Conservation (phyloP, 1,140 invertebrate species). For the silkworm (Bombyx mori) region ASM3026992v2 NC_085116.1:7552501-7553000, state of each 20-base stretch:
- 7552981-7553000: slow-evolving; percentile 83
- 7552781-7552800: slow-evolving; percentile 66
- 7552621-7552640: background rate
- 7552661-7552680: slow-evolving; percentile 56
- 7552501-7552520: too few relatives aligned
- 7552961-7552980: slow-evolving; percentile 87
- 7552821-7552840: slow-evolving; percentile 53
- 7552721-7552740: slow-evolving; percentile 63
- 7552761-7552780: slow-evolving; percentile 65
- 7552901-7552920: background rate
- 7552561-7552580: too few relatives aligned
- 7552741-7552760: slow-evolving; percentile 58
- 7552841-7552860: slow-evolving; percentile 36
- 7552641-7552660: slow-evolving; percentile 7
- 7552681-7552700: slow-evolving; percentile 73
- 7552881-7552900: slow-evolving; percentile 13
- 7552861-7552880: slow-evolving; percentile 19
- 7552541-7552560: too few relatives aligned
- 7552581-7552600: too few relatives aligned
- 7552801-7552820: slow-evolving; percentile 59
- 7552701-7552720: slow-evolving; percentile 81
- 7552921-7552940: slow-evolving; percentile 37
- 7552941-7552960: slow-evolving; percentile 82
- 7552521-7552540: too few relatives aligned
- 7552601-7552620: background rate